These are phyloP conservation scores for Orgyia antiqua DNA, from an alignment of 2,888 invertebrate genomes.

Conservation along the genomic window DNA sequence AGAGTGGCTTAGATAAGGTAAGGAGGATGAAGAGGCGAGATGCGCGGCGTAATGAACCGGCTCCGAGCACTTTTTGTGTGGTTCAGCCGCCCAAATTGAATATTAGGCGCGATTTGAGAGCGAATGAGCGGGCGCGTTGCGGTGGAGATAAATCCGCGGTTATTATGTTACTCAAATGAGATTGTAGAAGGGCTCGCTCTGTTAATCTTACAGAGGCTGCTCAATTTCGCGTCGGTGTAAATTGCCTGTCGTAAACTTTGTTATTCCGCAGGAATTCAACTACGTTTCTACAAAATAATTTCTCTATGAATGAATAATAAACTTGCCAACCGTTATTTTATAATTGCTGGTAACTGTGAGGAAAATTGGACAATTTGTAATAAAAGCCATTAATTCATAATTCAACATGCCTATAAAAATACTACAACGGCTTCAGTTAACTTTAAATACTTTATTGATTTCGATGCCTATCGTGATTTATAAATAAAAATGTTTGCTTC, in stretches of 20 bases:
- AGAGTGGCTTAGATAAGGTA: slow-evolving; percentile 76
- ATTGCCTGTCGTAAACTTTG: slow-evolving; percentile 60
- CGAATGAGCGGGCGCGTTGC: slow-evolving; percentile 32
- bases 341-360: slow-evolving; percentile 12
- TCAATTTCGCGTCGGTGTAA: slow-evolving; percentile 66
- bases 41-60: slow-evolving; percentile 75
- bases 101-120: slow-evolving; percentile 74
- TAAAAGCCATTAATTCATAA: background rate
- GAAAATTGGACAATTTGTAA: background rate
- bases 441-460: too few species aligned
- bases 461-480: too few species aligned
- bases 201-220: slow-evolving; percentile 57
- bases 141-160: slow-evolving; percentile 73
- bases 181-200: slow-evolving; percentile 63
- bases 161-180: slow-evolving; percentile 75
- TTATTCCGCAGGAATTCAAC: slow-evolving; percentile 53
- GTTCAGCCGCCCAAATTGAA: slow-evolving; percentile 74
- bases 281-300: slow-evolving; percentile 41
- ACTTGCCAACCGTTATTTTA: slow-evolving; percentile 11
- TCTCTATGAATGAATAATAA: slow-evolving; percentile 29
- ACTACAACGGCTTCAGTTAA: too few species aligned
- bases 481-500: slow-evolving; percentile 1
- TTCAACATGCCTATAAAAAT: background rate
- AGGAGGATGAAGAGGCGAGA: slow-evolving; percentile 76
- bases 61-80: slow-evolving; percentile 75